Evolutionary conservation across 2,113 vertebrate species (phyloP).

Genomic region (Crotalus viridis): DNA sequence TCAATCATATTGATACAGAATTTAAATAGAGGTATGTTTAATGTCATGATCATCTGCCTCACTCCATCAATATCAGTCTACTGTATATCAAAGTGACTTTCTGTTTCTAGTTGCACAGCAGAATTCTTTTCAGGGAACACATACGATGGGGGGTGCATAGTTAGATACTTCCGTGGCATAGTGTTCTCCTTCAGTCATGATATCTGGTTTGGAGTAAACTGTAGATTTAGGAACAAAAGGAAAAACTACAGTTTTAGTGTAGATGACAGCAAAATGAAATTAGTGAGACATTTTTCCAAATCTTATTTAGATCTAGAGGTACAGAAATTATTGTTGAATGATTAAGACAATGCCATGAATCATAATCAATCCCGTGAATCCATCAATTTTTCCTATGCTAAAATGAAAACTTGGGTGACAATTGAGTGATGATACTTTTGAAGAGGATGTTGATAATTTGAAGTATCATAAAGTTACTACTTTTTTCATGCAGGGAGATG

Average conservation of each 20-base stretch:
- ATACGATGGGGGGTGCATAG: neutral
- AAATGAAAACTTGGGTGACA: neutral
- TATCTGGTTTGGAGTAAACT: neutral
- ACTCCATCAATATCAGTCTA: neutral
- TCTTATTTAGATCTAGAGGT: neutral
- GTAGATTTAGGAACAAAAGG: neutral
- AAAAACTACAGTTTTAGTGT: neutral
- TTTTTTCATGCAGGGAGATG: conserved; percentile 81
- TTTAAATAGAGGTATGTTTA: neutral
- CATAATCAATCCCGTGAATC: neutral
- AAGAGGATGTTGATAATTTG: neutral
- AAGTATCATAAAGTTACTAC: neutral
- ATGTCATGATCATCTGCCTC: neutral
- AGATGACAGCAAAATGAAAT: neutral
- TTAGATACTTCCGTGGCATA: neutral
- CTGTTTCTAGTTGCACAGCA: neutral
- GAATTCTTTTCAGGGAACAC: neutral
- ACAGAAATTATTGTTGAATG: neutral
- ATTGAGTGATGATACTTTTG: neutral
- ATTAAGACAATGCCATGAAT: neutral
- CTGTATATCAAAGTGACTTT: neutral
- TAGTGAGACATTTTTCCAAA: neutral
- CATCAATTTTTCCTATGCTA: neutral
- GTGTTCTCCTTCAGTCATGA: neutral
- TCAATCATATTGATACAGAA: neutral